Conservation (phyloP, 2,797 vertebrate genomes). For the Hozukius guyotensis region DNA sequence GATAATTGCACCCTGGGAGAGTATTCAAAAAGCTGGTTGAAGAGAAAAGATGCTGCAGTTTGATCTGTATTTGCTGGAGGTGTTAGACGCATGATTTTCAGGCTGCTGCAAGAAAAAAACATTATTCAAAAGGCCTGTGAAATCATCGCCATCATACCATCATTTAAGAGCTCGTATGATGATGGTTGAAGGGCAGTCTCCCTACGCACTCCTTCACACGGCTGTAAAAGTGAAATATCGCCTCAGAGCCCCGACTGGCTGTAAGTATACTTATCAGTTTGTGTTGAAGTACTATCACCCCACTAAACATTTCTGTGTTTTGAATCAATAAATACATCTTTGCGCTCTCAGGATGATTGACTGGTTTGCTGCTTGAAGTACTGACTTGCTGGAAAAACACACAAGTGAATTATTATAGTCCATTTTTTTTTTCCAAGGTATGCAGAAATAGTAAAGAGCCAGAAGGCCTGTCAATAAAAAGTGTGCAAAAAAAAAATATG, state of each 20-base stretch:
- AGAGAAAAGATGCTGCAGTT: neutral
- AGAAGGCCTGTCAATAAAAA: slow-evolving; percentile 2
- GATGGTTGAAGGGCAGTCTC: slow-evolving; percentile 17
- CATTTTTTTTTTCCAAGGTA: slow-evolving; percentile 9
- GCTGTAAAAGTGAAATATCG: slow-evolving; percentile 49
- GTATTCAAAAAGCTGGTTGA: neutral
- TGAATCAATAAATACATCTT: slow-evolving; percentile 59
- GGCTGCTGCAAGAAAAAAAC: neutral
- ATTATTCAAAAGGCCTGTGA: neutral
- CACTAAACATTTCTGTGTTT: slow-evolving; percentile 36
- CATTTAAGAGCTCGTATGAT: neutral
- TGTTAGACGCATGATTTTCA: neutral
- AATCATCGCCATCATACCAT: slow-evolving; percentile 8
- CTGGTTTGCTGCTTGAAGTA: slow-evolving; percentile 5
- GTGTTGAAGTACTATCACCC: slow-evolving; percentile 8
- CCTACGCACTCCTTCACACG: neutral
- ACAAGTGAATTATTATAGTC: neutral
- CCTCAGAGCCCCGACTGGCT: neutral
- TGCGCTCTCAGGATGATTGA: slow-evolving; percentile 36
- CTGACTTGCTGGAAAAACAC: neutral
- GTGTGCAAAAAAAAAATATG: neutral
- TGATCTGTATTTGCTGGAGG: neutral
- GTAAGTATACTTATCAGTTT: slow-evolving; percentile 28
- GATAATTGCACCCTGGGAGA: neutral
- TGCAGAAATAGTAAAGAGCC: neutral